These are phyloP conservation scores for Dicaeum eximium DNA, from an alignment of 2,113 vertebrate genomes.

Conservation along the genomic window DNA sequence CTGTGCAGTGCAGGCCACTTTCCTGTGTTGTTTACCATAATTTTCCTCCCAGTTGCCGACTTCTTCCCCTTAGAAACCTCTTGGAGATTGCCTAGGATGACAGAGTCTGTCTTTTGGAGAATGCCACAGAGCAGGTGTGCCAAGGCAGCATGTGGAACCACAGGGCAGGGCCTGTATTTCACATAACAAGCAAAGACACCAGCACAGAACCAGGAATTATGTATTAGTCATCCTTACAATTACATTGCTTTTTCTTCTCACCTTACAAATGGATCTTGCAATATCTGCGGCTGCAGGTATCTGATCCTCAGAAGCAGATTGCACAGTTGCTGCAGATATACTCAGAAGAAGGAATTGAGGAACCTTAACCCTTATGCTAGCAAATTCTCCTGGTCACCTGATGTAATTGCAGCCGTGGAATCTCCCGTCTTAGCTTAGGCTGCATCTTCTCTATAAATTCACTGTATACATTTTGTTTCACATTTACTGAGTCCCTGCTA, in stretches of 20 bases:
- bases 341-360: neutral
- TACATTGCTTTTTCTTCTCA: constrained; percentile 17
- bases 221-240: constrained; percentile 38
- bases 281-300: neutral
- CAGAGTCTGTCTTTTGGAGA: neutral
- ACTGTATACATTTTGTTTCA: neutral
- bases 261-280: constrained; percentile 27
- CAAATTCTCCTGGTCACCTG: neutral
- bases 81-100: neutral
- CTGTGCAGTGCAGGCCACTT: neutral
- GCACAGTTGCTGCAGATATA: neutral
- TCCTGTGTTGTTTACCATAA: neutral
- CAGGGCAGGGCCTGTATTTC: neutral
- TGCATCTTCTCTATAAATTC: neutral
- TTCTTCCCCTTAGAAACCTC: neutral
- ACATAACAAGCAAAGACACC: neutral
- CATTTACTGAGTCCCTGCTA: neutral
- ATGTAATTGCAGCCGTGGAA: neutral
- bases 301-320: constrained; percentile 34
- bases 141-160: fast-evolving
- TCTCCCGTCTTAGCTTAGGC: neutral
- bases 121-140: neutral
- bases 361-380: neutral
- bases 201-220: constrained; percentile 18
- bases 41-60: neutral